Evolutionary conservation across 2,113 vertebrate species (phyloP).

Genomic region (Rhabdornis inornatus): DNA sequence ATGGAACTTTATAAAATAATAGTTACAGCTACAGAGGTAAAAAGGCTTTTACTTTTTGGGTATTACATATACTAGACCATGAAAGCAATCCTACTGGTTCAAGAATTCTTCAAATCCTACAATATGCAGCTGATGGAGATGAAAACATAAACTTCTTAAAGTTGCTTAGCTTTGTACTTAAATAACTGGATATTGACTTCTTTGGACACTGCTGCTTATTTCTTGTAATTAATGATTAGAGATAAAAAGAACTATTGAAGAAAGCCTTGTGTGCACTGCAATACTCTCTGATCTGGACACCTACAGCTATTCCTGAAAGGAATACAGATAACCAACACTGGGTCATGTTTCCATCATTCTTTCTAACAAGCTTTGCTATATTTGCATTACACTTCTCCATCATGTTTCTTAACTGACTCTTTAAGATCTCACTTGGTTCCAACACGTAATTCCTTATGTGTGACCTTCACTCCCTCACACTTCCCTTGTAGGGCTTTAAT

Average conservation of each 20-base stretch:
- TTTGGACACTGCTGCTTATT: not conserved
- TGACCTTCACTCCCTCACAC: not conserved
- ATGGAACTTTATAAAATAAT: not conserved
- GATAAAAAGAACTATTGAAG: not conserved
- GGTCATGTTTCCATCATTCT: not conserved
- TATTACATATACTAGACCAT: not conserved
- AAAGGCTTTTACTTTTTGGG: not conserved
- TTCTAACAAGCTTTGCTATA: not conserved
- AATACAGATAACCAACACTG: not conserved
- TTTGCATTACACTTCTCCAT: not conserved
- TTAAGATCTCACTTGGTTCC: not conserved
- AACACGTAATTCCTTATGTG: accelerated
- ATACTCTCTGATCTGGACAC: too few relatives aligned
- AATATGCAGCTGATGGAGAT: not conserved
- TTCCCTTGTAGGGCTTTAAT: not conserved
- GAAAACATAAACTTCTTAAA: not conserved
- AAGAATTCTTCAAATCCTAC: not conserved
- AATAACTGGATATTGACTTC: not conserved
- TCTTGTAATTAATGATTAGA: not conserved
- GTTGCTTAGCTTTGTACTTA: not conserved
- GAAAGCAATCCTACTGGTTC: not conserved
- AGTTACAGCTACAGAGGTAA: not conserved
- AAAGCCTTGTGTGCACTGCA: not conserved
- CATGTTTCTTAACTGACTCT: not conserved
- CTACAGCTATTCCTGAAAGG: not conserved